A percentile compares a stretch with the other conserved stretches of the same genome.
These are phyloP conservation scores for Hemiprocne comata DNA, from an alignment of 2,113 vertebrate species.

Conservation along the genomic window DNA sequence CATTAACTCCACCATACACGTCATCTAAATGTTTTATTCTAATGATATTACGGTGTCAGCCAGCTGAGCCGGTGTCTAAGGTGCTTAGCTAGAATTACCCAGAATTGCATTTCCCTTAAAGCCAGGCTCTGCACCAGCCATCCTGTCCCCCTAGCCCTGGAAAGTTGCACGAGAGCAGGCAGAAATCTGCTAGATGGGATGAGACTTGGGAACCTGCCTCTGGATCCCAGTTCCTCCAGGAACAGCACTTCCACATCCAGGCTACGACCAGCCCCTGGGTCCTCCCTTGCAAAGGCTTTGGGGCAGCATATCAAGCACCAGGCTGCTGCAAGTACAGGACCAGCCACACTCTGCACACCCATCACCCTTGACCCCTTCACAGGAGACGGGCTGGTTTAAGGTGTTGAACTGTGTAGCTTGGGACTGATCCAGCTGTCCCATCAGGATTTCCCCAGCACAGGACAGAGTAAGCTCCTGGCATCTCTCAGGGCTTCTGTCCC, in stretches of 20 bases:
- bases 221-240: background rate
- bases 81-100: constrained; percentile 42
- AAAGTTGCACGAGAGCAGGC: background rate
- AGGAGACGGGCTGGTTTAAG: background rate
- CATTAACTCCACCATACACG: background rate
- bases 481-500: background rate
- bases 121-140: background rate
- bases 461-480: background rate
- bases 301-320: background rate
- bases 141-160: background rate
- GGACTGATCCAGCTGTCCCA: background rate
- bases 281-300: background rate
- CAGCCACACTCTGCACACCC: background rate
- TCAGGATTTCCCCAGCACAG: background rate
- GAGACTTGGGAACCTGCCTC: background rate
- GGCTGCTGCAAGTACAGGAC: background rate
- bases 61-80: constrained; percentile 21
- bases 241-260: background rate
- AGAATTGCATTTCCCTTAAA: constrained; percentile 6
- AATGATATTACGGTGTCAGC: background rate
- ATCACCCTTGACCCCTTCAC: background rate
- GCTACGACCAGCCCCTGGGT: background rate
- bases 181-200: background rate
- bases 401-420: background rate
- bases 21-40: constrained; percentile 50